phyloP scores from a whole-genome alignment of 2,113 vertebrate genomes.

The Illadopsis cleaveri region DNA sequence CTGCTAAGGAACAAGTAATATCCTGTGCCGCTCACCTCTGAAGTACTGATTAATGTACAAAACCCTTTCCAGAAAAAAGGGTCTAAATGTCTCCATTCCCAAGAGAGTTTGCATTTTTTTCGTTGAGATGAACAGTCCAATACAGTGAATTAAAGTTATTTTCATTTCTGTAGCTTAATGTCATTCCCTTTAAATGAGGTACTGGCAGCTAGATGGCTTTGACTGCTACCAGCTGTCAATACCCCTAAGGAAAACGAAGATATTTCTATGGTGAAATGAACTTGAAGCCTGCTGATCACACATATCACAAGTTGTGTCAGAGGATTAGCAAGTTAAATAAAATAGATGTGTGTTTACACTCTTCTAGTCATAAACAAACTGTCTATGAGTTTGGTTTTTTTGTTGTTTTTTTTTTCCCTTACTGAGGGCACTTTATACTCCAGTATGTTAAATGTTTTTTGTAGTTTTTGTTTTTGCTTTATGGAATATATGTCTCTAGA shows the following conservation, averaged over 20 bases:
- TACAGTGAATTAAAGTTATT: slow-evolving; percentile 17
- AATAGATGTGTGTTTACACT: slow-evolving; percentile 52
- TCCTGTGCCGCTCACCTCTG: background rate
- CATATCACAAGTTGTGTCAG: slow-evolving; percentile 16
- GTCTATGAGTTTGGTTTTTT: background rate
- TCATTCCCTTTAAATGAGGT: slow-evolving; percentile 32
- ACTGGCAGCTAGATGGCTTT: slow-evolving; percentile 30
- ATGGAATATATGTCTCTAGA: background rate
- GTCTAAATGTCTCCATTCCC: background rate
- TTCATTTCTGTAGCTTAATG: slow-evolving; percentile 37
- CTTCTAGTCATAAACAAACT: slow-evolving; percentile 45
- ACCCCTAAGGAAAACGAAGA: slow-evolving; percentile 21
- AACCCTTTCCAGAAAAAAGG: background rate
- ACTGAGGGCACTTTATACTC: background rate
- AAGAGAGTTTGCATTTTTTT: background rate
- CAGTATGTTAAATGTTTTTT: background rate
- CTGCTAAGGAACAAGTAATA: background rate
- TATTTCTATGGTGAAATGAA: background rate
- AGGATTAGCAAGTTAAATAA: slow-evolving; percentile 28
- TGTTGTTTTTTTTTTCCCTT: background rate
- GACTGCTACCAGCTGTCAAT: slow-evolving; percentile 57
- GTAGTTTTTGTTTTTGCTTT: background rate
- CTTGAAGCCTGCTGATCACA: slow-evolving; percentile 41
- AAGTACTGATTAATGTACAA: background rate
- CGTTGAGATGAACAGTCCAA: background rate